Percentiles rank a stretch among this genome's conserved stretches.
Conservation (phyloP, 2,113 vertebrate species). For the Dasyurus viverrinus region DNA sequence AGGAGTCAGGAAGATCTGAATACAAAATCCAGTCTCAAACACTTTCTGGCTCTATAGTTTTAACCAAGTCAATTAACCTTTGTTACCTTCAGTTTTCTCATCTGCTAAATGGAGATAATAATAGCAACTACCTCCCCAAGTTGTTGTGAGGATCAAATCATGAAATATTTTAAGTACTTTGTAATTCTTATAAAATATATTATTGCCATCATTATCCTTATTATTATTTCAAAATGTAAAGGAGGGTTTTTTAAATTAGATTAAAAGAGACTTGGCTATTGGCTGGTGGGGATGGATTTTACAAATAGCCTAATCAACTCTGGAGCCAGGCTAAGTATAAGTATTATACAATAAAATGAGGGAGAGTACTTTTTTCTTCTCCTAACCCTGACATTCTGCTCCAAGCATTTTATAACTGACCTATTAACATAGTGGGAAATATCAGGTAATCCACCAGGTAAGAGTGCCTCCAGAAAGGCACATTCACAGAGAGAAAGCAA, state of each 20-base stretch:
- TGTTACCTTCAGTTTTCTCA: neutral
- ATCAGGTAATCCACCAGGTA: neutral
- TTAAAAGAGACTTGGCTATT: neutral
- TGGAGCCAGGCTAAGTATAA: neutral
- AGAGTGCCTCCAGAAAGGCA: neutral
- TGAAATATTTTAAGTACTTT: neutral
- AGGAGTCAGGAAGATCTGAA: neutral
- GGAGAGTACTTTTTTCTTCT: neutral
- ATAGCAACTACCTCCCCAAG: neutral
- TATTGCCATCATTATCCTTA: neutral
- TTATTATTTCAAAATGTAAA: neutral
- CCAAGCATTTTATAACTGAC: neutral
- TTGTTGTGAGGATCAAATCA: neutral
- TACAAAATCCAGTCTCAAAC: neutral
- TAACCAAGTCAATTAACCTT: neutral
- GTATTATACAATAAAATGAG: neutral
- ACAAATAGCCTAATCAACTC: neutral
- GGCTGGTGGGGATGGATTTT: neutral
- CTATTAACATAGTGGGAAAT: neutral
- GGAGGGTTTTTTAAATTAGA: neutral
- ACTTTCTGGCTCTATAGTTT: neutral
- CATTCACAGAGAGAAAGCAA: neutral
- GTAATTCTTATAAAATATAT: neutral
- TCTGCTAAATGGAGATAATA: neutral
- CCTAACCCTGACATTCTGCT: neutral